Base-by-base conservation (phyloP, 2,797 vertebrate genomes). In the Platyrinchus mystaceus region DNA sequence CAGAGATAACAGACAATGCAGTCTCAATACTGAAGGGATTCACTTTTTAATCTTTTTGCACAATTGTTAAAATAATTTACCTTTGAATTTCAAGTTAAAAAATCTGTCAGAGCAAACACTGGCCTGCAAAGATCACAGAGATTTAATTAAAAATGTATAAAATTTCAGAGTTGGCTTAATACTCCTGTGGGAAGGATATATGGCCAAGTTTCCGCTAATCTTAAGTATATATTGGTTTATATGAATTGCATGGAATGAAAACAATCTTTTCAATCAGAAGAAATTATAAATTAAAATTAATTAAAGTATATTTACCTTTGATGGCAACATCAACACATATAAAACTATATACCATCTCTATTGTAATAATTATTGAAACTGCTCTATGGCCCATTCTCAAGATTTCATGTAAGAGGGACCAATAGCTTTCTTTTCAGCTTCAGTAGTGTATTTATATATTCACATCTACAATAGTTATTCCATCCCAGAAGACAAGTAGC, bases 1-100 rank as follows among this genome's bases (percentile, higher is more conserved):
- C 82, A 87, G 55, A 93, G 71, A 90, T 95, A 96, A 92, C 84
- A 82, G 75, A 94, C 80, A 97, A 85, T 87, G 78, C 46, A 91
- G 86, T 84, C 90, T 87, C 87, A 91, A 43, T 23, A 75, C 39
- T 37, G 66, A 83, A 84, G 53, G 36, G 81, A 87, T 92, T 94
- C 3, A 56, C 87, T 84, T 85, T 67, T 78, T 52, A 70, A 92
- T 91, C 76, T 63, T 83, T 87, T 39, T 66, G 60, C 66, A 92
- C 74, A 75, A 88, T 93, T 91, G 70, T 85, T 94, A 83, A 93
- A 90, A 94, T 49, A 95, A 89, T 87, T 93, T 95, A 76, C 66
- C 74, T 92, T 95, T 91, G 39, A 71, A 90, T 84, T 78, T 92
- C 62, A 81, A 77, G 56, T 44, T 95, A 75, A 73, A 86, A 90